A percentile compares a stretch with the other conserved stretches of the same genome.
phyloP scores from a whole-genome alignment of 2,113 vertebrate species.

The Psilopsiagon aurifrons region DNA sequence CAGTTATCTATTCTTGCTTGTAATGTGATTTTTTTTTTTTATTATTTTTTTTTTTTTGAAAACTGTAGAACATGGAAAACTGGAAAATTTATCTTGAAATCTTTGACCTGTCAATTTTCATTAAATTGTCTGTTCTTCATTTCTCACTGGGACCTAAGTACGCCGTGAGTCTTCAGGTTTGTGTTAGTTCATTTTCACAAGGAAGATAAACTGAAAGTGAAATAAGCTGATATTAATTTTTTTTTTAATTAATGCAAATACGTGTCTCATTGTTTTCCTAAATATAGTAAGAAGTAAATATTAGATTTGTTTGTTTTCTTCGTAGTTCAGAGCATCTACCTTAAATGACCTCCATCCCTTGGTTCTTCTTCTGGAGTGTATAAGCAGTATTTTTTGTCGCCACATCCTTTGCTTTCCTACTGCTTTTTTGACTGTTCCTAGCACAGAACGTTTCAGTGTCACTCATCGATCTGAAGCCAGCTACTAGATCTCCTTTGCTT shows the following conservation, averaged over 20 bases:
- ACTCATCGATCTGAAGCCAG: not conserved
- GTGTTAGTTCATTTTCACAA: not conserved
- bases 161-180: not conserved
- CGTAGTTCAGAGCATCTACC: not conserved
- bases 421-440: not conserved
- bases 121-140: not conserved
- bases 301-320: not conserved
- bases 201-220: not conserved
- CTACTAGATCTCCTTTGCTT: not conserved
- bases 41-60: no score
- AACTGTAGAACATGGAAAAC: not conserved
- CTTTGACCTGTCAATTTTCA: not conserved
- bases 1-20: not conserved
- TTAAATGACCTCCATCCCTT: not conserved
- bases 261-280: not conserved
- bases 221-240: not conserved
- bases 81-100: not conserved
- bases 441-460: not conserved
- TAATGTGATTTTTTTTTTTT: not conserved
- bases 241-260: not conserved
- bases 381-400: not conserved
- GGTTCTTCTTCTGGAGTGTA: not conserved
- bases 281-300: not conserved
- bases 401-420: not conserved
- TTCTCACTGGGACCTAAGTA: not conserved